Evolutionary conservation across 2,888 invertebrate species (phyloP), one percentile per base, ranked within the genome.

Genomic region (Nemoura dubitans): DNA sequence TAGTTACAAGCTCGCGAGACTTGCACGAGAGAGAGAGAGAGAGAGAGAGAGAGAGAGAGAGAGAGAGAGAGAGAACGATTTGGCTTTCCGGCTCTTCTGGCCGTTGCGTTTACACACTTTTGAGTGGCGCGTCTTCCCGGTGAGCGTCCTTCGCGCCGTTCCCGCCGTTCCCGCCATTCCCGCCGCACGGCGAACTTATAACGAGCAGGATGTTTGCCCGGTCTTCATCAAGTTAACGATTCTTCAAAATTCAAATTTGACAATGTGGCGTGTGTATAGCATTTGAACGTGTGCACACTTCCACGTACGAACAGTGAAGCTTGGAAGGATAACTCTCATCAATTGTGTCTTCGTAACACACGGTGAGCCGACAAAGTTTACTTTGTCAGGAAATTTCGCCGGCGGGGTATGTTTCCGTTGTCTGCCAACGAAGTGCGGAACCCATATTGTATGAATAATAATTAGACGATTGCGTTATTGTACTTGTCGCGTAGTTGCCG

Each of bases 391-490:
- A 59, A 36, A 59, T 59, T 59, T 59, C 59, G 59, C 59, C 59
- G 10, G 21, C 59, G 59, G 59, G 59, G 59, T 59, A 59, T 59
- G 59, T 59, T 59, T 59, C 59, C 59, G 59, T 59, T 21, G 59
- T 10, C 59, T 59, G 21, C 59, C 1, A 59, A 59, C 21, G 59
- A 59, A 59, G 16, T 59, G 14, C 59, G 14, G 16, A 7, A 59
- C 59, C 59, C 59, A 59, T 59, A 59, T 59, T 59, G 59, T 21
- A 59, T 59, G 59, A 59, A 59, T 59, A 59, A 59, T 59, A 59
- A 59, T 59, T 59, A 59, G 59, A 59, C 59, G 59, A 59, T 59
- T 59, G 59, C 59, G 59, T 59, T 59, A 21, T 59, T 21, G 59
- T 59, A 16, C 59, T 7, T 59, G 21, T 59, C 10, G 59, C 10